Percentiles rank a stretch among this genome's conserved stretches.
Evolutionary conservation across 2,888 invertebrate species (phyloP).

Genomic region (Agrotis ipsilon): DNA sequence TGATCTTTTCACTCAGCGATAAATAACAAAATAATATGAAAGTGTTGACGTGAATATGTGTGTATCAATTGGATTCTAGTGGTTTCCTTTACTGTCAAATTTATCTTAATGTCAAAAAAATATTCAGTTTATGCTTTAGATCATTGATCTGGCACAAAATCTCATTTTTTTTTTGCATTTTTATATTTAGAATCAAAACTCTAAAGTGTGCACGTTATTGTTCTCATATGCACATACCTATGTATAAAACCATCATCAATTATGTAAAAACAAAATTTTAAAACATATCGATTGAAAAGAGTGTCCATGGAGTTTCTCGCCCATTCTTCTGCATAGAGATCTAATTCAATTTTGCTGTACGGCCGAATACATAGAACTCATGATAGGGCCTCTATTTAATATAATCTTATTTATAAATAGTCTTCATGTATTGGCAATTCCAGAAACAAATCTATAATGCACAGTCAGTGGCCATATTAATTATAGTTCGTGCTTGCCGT

Average conservation of each 20-base stretch:
- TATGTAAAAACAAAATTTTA: too few relatives aligned
- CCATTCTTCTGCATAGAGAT: too few relatives aligned
- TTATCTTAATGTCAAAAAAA: not conserved
- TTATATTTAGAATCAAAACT: too few relatives aligned
- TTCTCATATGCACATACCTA: too few relatives aligned
- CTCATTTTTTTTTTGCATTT: too few relatives aligned
- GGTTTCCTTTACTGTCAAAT: conserved; percentile 1
- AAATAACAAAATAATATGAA: not conserved
- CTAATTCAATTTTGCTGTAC: too few relatives aligned
- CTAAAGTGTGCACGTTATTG: too few relatives aligned
- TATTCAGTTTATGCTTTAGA: not conserved
- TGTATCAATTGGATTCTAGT: not conserved
- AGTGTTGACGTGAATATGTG: not conserved
- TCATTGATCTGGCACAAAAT: not conserved
- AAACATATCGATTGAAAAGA: too few relatives aligned
- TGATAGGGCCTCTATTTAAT: too few relatives aligned
- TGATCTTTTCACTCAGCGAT: conserved; percentile 27
- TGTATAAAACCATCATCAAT: too few relatives aligned
- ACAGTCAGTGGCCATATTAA: conserved; percentile 11
- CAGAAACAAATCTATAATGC: conserved; percentile 2
- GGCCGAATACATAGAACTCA: too few relatives aligned
- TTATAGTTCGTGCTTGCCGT: not conserved
- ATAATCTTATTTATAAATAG: not conserved
- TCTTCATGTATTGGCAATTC: conserved; percentile 8
- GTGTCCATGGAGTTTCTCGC: too few relatives aligned